phyloP scores from a whole-genome alignment of 2,113 vertebrate species.

The Sphyrna mokarran region DNA sequence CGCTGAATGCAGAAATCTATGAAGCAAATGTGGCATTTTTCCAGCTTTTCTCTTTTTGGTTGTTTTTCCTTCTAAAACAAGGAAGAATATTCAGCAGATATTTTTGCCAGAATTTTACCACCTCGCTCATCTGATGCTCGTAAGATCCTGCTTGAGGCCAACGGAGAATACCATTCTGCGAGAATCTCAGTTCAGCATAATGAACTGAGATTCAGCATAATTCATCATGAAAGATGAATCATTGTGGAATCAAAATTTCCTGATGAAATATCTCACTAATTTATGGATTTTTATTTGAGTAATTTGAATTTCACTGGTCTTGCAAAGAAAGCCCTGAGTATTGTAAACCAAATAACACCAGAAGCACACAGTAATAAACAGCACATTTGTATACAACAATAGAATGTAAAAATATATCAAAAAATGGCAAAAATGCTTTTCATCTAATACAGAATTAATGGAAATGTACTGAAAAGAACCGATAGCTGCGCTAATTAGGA shows the following conservation, averaged over 20 bases:
- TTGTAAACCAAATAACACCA: neutral
- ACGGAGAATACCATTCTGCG: too few relatives aligned
- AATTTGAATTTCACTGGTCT: slow-evolving; percentile 7
- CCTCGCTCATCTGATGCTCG: too few relatives aligned
- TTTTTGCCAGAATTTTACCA: neutral
- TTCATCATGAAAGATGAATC: neutral
- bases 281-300: neutral
- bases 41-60: neutral
- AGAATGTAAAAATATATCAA: neutral
- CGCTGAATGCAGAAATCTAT: neutral
- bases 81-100: neutral
- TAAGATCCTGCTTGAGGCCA: too few relatives aligned
- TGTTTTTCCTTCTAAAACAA: neutral
- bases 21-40: neutral
- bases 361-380: neutral
- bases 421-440: neutral
- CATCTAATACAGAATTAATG: neutral
- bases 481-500: neutral
- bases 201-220: too few relatives aligned
- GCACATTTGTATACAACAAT: neutral
- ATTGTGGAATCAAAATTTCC: neutral
- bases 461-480: neutral
- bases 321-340: neutral
- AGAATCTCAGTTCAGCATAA: neutral
- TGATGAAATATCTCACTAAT: neutral